Evolutionary conservation across 1,140 invertebrate species (phyloP).

Genomic region (Sycophaga agraensis): DNA sequence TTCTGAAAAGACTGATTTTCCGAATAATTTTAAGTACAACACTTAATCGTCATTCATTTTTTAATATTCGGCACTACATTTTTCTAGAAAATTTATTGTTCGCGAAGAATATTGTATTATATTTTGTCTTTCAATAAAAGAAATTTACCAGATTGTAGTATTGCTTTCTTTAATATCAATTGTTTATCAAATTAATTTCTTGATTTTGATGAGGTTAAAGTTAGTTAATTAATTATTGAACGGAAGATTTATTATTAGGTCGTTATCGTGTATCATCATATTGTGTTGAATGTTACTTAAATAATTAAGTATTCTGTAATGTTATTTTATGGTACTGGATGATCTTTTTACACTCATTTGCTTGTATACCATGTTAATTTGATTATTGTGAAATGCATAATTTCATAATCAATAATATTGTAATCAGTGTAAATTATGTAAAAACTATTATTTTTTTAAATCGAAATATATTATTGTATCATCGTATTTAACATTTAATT

Average conservation of each 20-base stretch:
- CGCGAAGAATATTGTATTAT: slow-evolving; percentile 49
- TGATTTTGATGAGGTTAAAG: neutral
- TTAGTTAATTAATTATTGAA: slow-evolving; percentile 1
- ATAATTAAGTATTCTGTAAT: slow-evolving; percentile 18
- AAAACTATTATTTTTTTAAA: slow-evolving; percentile 15
- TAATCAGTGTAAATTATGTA: slow-evolving; percentile 22
- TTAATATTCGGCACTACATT: slow-evolving; percentile 30
- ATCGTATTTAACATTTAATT: slow-evolving; percentile 6
- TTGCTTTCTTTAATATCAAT: slow-evolving; percentile 33
- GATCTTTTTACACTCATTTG: neutral
- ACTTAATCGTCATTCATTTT: slow-evolving; percentile 35
- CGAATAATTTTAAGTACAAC: slow-evolving; percentile 29
- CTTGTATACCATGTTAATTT: neutral
- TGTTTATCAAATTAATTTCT: neutral
- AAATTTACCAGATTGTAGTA: slow-evolving; percentile 48
- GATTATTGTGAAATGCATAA: neutral
- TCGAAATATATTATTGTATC: neutral
- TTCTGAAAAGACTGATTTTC: slow-evolving; percentile 26
- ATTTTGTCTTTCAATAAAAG: slow-evolving; percentile 54
- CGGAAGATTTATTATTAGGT: neutral
- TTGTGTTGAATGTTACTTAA: neutral
- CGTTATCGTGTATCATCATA: neutral
- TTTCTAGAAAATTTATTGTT: slow-evolving; percentile 35
- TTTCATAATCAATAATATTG: neutral
- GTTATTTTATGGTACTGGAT: neutral